Percentiles rank a stretch among this genome's conserved stretches.
Conservation (phyloP, 2,888 invertebrate species). For the Dryocosmus kuriphilus region DNA sequence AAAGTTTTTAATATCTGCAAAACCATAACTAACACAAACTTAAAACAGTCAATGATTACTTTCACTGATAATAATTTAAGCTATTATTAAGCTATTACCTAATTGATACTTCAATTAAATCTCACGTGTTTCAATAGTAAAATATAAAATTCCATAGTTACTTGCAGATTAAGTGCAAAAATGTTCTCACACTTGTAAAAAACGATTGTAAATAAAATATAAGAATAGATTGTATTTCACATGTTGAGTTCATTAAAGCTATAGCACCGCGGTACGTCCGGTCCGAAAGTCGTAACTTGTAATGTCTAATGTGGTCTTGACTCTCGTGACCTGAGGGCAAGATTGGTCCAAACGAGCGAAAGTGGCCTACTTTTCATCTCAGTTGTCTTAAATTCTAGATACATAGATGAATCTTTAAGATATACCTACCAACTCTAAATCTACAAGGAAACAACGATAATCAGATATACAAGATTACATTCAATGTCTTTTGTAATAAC, state of each 20-base stretch:
- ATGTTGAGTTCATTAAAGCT: neutral
- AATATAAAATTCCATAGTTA: no score
- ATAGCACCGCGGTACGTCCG: neutral
- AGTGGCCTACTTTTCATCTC: neutral
- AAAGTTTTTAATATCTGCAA: no score
- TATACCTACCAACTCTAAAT: neutral
- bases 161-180: neutral
- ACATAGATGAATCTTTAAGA: slow-evolving; percentile 17
- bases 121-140: no score
- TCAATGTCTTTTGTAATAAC: slow-evolving; percentile 4
- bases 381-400: slow-evolving; percentile 24
- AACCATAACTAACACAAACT: no score
- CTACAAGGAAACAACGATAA: slow-evolving; percentile 16
- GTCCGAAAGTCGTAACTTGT: slow-evolving; percentile 4
- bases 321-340: neutral
- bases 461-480: neutral
- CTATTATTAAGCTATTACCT: no score
- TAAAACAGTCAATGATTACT: no score
- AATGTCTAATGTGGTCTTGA: slow-evolving; percentile 2
- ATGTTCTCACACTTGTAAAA: neutral
- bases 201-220: neutral
- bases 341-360: slow-evolving; percentile 20
- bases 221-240: neutral
- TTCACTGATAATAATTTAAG: no score
- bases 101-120: no score